phyloP scores from a whole-genome alignment of 2,113 vertebrate genomes.

The Eulemur macaco region DNA sequence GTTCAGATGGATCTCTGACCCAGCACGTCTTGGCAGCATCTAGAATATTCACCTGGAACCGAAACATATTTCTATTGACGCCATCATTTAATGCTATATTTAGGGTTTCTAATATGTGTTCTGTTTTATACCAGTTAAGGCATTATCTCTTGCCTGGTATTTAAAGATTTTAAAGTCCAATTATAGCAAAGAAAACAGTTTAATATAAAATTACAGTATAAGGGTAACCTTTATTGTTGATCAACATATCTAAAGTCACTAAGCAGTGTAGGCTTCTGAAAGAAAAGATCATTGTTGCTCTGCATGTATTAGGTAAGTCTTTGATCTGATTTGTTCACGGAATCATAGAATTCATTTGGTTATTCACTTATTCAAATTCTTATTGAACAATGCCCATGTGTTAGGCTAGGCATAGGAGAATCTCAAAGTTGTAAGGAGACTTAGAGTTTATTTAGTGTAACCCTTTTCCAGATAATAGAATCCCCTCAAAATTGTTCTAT shows the following conservation, averaged over 20 bases:
- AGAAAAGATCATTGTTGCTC: slow-evolving; percentile 19
- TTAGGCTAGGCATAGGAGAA: neutral
- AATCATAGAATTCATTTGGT: neutral
- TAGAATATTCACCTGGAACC: neutral
- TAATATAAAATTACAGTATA: neutral
- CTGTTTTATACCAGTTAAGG: neutral
- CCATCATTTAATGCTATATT: neutral
- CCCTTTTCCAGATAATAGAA: neutral
- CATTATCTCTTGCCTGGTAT: neutral
- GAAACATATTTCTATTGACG: neutral
- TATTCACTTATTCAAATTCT: neutral
- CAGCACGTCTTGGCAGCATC: neutral
- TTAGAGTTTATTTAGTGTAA: neutral
- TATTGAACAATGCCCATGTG: neutral
- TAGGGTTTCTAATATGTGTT: neutral
- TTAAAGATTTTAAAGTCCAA: neutral
- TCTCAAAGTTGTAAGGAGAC: neutral
- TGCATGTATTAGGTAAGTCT: neutral
- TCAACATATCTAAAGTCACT: slow-evolving; percentile 13
- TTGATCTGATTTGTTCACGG: neutral
- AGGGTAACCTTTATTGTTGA: slow-evolving; percentile 26
- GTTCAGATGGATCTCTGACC: neutral
- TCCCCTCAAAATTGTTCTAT: neutral
- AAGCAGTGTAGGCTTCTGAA: neutral
- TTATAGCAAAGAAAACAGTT: slow-evolving; percentile 16